Evolutionary conservation across 2,888 invertebrate genomes (phyloP).

Genomic region (Pammene fasciana): DNA sequence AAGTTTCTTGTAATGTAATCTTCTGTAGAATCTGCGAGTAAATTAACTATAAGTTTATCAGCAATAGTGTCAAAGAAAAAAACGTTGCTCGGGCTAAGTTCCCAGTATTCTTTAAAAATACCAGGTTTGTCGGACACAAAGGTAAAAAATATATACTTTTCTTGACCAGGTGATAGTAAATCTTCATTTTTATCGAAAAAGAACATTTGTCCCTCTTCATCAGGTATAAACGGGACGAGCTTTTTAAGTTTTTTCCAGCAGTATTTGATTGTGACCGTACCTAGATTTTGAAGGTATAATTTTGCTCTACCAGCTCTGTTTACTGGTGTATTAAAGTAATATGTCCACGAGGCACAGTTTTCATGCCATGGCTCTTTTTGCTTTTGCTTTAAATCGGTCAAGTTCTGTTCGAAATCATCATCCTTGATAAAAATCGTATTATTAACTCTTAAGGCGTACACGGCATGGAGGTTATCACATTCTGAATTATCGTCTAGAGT

Average conservation of each 20-base stretch:
- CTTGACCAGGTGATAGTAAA: slow-evolving; percentile 78
- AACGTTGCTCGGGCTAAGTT: slow-evolving; percentile 71
- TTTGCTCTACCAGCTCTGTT: slow-evolving; percentile 64
- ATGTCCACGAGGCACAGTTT: slow-evolving; percentile 66
- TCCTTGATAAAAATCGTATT: slow-evolving; percentile 65
- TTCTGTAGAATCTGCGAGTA: slow-evolving; percentile 67
- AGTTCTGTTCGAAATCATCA: slow-evolving; percentile 52
- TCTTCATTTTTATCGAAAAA: slow-evolving; percentile 84
- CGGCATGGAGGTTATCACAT: slow-evolving; percentile 45
- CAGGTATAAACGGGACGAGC: slow-evolving; percentile 61
- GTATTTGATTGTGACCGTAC: slow-evolving; percentile 75
- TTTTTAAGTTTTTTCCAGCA: slow-evolving; percentile 75
- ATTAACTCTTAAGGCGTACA: slow-evolving; percentile 71
- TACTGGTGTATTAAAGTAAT: slow-evolving; percentile 70
- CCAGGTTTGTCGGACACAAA: slow-evolving; percentile 71
- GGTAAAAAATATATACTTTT: slow-evolving; percentile 70
- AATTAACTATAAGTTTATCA: slow-evolving; percentile 62
- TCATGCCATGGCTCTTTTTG: slow-evolving; percentile 59
- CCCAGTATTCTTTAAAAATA: slow-evolving; percentile 77
- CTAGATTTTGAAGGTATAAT: slow-evolving; percentile 76
- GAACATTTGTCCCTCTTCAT: slow-evolving; percentile 71
- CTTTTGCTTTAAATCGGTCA: slow-evolving; percentile 52
- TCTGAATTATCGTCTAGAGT: slow-evolving; percentile 1
- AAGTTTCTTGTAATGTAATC: slow-evolving; percentile 52
- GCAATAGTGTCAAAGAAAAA: slow-evolving; percentile 61